Percentiles rank a stretch among this genome's conserved stretches.
Evolutionary conservation across 2,113 vertebrate genomes (phyloP).

Genomic region (Lepisosteus osseus): DNA sequence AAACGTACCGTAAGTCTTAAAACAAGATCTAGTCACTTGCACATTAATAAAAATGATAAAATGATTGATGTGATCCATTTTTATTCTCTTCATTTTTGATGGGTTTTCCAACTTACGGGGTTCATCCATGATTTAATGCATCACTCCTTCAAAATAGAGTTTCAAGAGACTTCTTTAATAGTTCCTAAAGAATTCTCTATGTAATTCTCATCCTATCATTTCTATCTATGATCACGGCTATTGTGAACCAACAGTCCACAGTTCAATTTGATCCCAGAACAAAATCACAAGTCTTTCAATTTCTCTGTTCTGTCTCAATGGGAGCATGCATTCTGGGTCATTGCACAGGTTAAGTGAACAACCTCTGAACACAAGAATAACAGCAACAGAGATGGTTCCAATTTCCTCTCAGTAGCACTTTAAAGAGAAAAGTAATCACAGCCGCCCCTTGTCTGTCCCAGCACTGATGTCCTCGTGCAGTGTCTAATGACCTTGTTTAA

Average conservation of each 20-base stretch:
- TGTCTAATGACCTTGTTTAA: slow-evolving; percentile 14
- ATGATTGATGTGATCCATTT: not conserved
- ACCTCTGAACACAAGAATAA: slow-evolving; percentile 32
- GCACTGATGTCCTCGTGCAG: slow-evolving; percentile 7
- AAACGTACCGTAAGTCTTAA: not conserved
- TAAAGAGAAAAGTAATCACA: slow-evolving; percentile 17
- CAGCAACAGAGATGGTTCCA: slow-evolving; percentile 30
- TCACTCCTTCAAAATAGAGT: slow-evolving; percentile 3
- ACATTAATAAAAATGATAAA: slow-evolving; percentile 4
- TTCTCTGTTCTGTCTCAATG: slow-evolving; percentile 27
- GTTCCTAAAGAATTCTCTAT: not conserved
- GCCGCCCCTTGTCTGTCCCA: not conserved
- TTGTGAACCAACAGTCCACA: slow-evolving; percentile 2
- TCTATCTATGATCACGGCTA: not conserved
- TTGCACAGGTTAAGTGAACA: slow-evolving; percentile 51
- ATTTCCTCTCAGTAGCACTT: slow-evolving; percentile 26
- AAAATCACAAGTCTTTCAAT: slow-evolving; percentile 39
- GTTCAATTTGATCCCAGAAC: slow-evolving; percentile 24
- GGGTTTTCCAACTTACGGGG: not conserved
- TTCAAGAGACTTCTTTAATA: not conserved
- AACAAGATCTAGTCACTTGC: not conserved
- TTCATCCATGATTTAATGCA: not conserved
- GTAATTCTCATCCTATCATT: not conserved
- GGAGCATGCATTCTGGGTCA: slow-evolving; percentile 49
- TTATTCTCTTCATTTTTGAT: not conserved